Evolutionary conservation across 2,113 vertebrate genomes (phyloP).

Genomic region (Reinhardtius hippoglossoides): DNA sequence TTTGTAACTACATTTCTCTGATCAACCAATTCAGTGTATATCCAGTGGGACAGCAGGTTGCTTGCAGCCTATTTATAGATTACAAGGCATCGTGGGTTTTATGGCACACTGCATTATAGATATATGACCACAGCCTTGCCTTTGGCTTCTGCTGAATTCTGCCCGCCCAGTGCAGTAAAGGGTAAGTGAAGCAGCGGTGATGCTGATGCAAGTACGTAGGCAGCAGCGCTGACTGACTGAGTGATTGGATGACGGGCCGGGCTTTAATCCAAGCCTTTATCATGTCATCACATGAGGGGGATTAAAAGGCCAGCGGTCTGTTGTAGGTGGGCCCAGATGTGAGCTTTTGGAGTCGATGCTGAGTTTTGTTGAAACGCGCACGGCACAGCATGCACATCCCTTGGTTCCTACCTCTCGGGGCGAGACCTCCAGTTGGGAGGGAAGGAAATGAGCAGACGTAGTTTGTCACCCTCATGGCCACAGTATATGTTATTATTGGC

Average conservation of each 20-base stretch:
- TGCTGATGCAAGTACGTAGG: slow-evolving; percentile 33
- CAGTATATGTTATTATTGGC: background rate
- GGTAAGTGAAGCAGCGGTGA: slow-evolving; percentile 29
- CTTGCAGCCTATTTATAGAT: slow-evolving; percentile 60
- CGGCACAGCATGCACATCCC: slow-evolving; percentile 10
- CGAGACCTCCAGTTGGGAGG: background rate
- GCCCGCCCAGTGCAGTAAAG: slow-evolving; percentile 28
- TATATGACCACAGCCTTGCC: slow-evolving; percentile 26
- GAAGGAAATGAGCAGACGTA: background rate
- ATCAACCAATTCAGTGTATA: slow-evolving; percentile 11
- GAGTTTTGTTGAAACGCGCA: slow-evolving; percentile 27
- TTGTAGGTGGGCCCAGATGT: slow-evolving; percentile 69
- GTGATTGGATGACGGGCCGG: slow-evolving; percentile 41
- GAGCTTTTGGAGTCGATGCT: slow-evolving; percentile 43
- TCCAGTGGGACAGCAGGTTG: slow-evolving; percentile 29
- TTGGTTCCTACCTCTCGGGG: background rate
- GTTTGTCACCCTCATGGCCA: background rate
- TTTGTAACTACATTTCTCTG: slow-evolving; percentile 34
- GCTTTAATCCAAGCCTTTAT: slow-evolving; percentile 76
- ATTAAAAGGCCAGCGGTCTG: slow-evolving; percentile 67
- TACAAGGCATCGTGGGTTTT: slow-evolving; percentile 8
- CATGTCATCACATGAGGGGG: slow-evolving; percentile 66
- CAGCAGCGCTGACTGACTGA: slow-evolving; percentile 38
- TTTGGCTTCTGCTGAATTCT: slow-evolving; percentile 51
- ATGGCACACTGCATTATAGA: slow-evolving; percentile 45